Percentiles rank a stretch among this genome's conserved stretches.
phyloP scores from a whole-genome alignment of 2,113 vertebrate genomes.

The Chionomys nivalis region DNA sequence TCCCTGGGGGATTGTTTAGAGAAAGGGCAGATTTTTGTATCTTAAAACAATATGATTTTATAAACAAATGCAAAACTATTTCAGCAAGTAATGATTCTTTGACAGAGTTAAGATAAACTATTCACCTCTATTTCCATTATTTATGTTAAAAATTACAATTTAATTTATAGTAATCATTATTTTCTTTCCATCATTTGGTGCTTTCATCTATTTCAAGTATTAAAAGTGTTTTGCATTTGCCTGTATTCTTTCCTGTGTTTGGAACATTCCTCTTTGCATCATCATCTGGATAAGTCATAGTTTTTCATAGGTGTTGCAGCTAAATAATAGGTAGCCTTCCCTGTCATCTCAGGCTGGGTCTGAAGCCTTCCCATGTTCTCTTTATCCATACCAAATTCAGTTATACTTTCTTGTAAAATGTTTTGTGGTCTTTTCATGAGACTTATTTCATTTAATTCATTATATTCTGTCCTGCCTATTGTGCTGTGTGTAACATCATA shows the following conservation, averaged over 20 bases:
- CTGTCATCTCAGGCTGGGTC: neutral
- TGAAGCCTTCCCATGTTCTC: neutral
- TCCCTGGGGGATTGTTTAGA: neutral
- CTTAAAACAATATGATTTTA: neutral
- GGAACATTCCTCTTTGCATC: neutral
- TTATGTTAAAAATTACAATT: conserved; percentile 3
- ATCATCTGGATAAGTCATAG: neutral
- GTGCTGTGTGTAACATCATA: neutral
- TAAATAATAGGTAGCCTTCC: neutral
- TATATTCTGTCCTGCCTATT: neutral
- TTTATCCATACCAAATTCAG: neutral
- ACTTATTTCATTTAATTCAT: neutral
- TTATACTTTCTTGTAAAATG: neutral
- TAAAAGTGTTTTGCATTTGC: neutral
- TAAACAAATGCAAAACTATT: conserved; percentile 12
- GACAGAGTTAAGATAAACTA: neutral
- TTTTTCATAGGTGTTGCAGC: neutral
- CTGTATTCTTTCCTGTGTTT: neutral
- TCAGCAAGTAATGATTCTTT: conserved; percentile 35
- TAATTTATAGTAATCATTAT: neutral
- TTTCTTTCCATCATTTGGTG: neutral
- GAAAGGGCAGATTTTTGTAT: neutral
- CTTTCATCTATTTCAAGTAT: neutral
- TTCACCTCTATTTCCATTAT: neutral
- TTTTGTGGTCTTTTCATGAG: neutral